A percentile compares a stretch with the other conserved stretches of the same genome.
Conservation (phyloP, 2,888 invertebrate species). For the Amphipyra tragopoginis region DNA sequence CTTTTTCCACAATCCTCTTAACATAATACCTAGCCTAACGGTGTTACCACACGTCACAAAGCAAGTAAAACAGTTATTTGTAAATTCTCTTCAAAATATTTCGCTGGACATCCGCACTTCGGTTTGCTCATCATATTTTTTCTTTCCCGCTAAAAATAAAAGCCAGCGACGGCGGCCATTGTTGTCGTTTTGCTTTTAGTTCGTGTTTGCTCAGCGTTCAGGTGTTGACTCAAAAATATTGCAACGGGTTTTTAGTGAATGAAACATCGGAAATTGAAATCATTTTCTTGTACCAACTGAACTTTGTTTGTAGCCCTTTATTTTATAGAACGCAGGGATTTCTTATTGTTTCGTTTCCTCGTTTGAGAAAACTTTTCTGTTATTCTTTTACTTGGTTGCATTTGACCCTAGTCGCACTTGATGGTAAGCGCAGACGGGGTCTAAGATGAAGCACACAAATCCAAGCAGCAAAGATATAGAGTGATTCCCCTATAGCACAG, state of each 20-base stretch:
- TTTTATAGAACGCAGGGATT: too few species aligned
- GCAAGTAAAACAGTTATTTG: constrained; percentile 3
- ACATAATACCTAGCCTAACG: too few species aligned
- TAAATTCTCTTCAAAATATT: constrained; percentile 23
- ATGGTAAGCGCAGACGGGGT: too few species aligned
- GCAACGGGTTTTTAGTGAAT: constrained; percentile 68
- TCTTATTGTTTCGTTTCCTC: too few species aligned
- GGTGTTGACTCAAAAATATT: constrained; percentile 77
- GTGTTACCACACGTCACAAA: too few species aligned
- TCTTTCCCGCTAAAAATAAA: constrained; percentile 65
- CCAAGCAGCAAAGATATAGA: too few species aligned
- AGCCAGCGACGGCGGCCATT: constrained; percentile 57
- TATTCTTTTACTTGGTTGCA: too few species aligned
- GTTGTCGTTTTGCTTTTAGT: constrained; percentile 64
- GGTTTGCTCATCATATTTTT: constrained; percentile 67
- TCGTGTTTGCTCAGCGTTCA: constrained; percentile 66
- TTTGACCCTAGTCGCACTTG: too few species aligned
- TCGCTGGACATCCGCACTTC: constrained; percentile 50
- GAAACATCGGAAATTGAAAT: constrained; percentile 64
- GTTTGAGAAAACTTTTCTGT: too few species aligned
- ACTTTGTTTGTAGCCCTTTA: constrained; percentile 13
- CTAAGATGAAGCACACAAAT: too few species aligned
- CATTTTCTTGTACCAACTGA: constrained; percentile 47
- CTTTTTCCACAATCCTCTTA: too few species aligned
- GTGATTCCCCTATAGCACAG: too few species aligned